Evolutionary conservation across 1,140 invertebrate species (phyloP).

Genomic region (Bombus soroeensis): DNA sequence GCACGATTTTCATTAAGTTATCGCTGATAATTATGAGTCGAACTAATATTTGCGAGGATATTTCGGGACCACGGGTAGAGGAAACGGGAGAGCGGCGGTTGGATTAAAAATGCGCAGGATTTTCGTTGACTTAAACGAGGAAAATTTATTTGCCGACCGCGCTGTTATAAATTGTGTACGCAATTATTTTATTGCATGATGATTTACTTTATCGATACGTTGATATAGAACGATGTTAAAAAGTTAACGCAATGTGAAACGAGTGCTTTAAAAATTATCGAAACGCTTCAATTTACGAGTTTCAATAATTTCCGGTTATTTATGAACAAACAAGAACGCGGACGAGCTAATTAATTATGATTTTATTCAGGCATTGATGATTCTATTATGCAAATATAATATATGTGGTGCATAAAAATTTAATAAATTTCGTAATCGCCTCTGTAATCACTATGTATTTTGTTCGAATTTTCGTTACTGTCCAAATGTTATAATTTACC

Average conservation of each 20-base stretch:
- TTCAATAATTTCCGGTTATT: not conserved
- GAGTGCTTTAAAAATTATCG: not conserved
- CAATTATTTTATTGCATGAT: slow-evolving; percentile 20
- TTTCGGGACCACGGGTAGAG: not conserved
- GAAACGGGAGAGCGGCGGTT: not conserved
- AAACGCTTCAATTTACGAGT: not conserved
- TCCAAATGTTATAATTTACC: not conserved
- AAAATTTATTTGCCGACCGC: slow-evolving; percentile 27
- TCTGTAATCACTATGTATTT: not conserved
- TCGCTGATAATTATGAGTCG: slow-evolving; percentile 32
- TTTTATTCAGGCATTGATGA: not conserved
- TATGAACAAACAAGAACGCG: not conserved
- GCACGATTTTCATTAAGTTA: slow-evolving; percentile 40
- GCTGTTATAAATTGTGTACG: slow-evolving; percentile 17
- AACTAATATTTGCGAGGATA: slow-evolving; percentile 37
- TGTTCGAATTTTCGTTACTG: not conserved
- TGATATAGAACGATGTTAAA: not conserved
- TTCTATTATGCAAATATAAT: not conserved
- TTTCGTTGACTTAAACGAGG: slow-evolving; percentile 30
- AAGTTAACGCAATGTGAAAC: not conserved
- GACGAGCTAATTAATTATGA: not conserved
- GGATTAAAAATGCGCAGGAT: slow-evolving; percentile 26
- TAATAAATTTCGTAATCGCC: not conserved
- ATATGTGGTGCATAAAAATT: not conserved
- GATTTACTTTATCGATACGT: not conserved